phyloP scores from a whole-genome alignment of 1,140 invertebrate species.

The Polyergus mexicanus region DNA sequence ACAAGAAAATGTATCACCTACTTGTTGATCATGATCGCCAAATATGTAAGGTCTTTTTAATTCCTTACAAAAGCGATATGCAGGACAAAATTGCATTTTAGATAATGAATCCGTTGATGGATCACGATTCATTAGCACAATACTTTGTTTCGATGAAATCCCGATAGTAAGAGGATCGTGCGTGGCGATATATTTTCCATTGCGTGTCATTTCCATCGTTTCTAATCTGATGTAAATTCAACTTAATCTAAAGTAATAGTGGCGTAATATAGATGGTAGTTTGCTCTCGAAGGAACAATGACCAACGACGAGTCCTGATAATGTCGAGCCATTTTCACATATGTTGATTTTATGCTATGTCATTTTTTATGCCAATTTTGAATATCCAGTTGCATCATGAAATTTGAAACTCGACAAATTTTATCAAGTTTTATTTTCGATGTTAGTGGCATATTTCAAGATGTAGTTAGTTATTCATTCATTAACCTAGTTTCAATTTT shows the following conservation, averaged over 20 bases:
- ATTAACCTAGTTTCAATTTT: constrained; percentile 10
- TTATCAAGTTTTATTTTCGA: constrained; percentile 1
- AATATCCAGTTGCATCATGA: not conserved
- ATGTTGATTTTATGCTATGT: constrained; percentile 4
- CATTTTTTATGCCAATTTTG: not conserved
- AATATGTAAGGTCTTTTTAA: not conserved
- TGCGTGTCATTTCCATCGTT: constrained; percentile 4
- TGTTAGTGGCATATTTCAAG: constrained; percentile 36
- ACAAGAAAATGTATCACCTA: not conserved
- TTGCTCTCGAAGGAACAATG: not conserved
- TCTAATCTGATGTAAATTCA: not conserved
- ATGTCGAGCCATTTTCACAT: not conserved
- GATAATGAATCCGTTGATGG: not conserved
- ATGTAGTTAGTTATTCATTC: not conserved
- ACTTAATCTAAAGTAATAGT: not conserved
- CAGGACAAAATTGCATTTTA: not conserved
- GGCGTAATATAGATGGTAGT: not conserved
- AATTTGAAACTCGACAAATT: constrained; percentile 2
- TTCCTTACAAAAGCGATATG: constrained; percentile 19
- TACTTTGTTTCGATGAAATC: constrained; percentile 9
- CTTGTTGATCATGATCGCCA: constrained; percentile 27
- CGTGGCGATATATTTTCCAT: not conserved
- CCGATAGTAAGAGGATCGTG: not conserved
- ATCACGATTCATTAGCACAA: not conserved
- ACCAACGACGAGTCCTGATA: not conserved